phyloP scores from a whole-genome alignment of 2,113 vertebrate species.

The Sebastes fasciatus region DNA sequence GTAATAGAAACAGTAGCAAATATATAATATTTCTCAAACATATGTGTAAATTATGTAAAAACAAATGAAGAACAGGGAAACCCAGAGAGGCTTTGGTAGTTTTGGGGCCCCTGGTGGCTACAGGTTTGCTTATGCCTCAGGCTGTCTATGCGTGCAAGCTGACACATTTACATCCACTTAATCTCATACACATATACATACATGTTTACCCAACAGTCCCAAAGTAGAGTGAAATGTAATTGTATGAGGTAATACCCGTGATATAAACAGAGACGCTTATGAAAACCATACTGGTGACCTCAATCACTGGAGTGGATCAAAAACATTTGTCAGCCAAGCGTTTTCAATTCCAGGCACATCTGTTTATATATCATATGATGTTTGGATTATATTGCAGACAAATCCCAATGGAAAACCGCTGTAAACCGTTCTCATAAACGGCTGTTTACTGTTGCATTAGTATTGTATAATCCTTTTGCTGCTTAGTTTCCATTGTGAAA shows the following conservation, averaged over 20 bases:
- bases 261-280: constrained; percentile 54
- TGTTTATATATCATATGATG: constrained; percentile 71
- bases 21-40: not conserved
- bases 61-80: constrained; percentile 1
- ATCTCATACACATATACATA: not conserved
- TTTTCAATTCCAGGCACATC: constrained; percentile 72
- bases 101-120: constrained; percentile 17
- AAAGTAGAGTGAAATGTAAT: constrained; percentile 47
- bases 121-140: constrained; percentile 34
- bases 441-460: constrained; percentile 71
- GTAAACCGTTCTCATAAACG: constrained; percentile 67
- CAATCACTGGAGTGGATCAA: constrained; percentile 67
- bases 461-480: constrained; percentile 66
- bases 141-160: constrained; percentile 5
- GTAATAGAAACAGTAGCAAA: not conserved
- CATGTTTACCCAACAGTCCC: constrained; percentile 30
- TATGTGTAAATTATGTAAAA: not conserved
- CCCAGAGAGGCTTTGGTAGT: not conserved
- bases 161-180: constrained; percentile 14
- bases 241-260: constrained; percentile 56
- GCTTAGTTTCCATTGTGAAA: constrained; percentile 72
- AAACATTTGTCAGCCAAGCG: constrained; percentile 67
- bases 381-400: constrained; percentile 69
- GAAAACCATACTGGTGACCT: constrained; percentile 59
- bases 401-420: constrained; percentile 65